These are phyloP conservation scores for Pseudococcus viburni DNA, from an alignment of 2,888 invertebrate genomes.

Conservation along the genomic window DNA sequence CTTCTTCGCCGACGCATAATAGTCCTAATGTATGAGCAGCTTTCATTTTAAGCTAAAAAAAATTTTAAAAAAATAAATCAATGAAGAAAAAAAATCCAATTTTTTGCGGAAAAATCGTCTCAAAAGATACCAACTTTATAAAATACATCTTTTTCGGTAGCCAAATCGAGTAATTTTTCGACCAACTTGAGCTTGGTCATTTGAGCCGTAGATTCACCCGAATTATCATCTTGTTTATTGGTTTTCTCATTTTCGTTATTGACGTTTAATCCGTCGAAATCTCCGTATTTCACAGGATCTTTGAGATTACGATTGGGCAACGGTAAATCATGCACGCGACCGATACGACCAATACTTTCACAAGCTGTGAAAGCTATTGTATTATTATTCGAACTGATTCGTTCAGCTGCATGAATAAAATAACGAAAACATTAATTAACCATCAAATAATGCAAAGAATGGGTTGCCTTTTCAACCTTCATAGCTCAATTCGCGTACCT, in stretches of 20 bases:
- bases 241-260: conserved; percentile 42
- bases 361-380: conserved; percentile 23
- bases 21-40: conserved; percentile 84
- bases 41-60: conserved; percentile 76
- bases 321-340: conserved; percentile 48
- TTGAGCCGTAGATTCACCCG: background rate
- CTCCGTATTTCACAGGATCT: conserved; percentile 58
- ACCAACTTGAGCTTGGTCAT: conserved; percentile 47
- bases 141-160: conserved; percentile 32
- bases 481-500: background rate
- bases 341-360: conserved; percentile 53
- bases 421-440: background rate
- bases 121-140: conserved; percentile 21
- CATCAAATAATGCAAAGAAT: too few species aligned
- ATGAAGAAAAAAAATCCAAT: background rate
- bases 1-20: conserved; percentile 84
- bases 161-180: conserved; percentile 53
- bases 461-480: background rate
- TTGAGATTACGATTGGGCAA: conserved; percentile 53
- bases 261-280: conserved; percentile 47
- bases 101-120: background rate
- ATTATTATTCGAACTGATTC: conserved; percentile 1
- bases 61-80: background rate
- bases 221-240: conserved; percentile 10
- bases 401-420: conserved; percentile 4